Evolutionary conservation across 2,113 vertebrate species (phyloP).

Genomic region (Chaenocephalus aceratus): DNA sequence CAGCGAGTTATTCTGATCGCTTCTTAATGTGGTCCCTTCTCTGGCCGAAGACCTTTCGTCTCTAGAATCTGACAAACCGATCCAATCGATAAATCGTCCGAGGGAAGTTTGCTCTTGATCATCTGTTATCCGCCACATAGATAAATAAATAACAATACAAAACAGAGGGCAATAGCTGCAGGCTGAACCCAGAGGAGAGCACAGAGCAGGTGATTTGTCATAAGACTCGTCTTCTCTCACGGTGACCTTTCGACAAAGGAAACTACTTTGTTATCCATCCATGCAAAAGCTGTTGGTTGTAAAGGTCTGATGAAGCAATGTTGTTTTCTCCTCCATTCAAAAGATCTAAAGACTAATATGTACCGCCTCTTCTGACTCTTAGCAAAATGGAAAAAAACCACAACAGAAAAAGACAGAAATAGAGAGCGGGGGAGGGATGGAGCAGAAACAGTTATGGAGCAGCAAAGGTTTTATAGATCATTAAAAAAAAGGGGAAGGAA

Average conservation of each 20-base stretch:
- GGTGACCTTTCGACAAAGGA: conserved; percentile 56
- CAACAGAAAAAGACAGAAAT: neutral
- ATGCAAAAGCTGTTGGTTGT: conserved; percentile 18
- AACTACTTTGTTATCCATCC: conserved; percentile 32
- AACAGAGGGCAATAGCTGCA: conserved; percentile 28
- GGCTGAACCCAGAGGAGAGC: conserved; percentile 53
- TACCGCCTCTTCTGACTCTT: neutral
- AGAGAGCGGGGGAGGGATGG: neutral
- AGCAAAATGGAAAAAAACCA: neutral
- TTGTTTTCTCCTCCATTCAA: conserved; percentile 8
- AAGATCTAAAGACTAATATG: conserved; percentile 29
- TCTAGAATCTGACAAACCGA: conserved; percentile 29
- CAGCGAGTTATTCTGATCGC: conserved; percentile 32
- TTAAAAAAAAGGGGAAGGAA: no score
- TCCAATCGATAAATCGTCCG: conserved; percentile 57
- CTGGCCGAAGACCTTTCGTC: conserved; percentile 6
- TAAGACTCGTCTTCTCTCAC: conserved; percentile 42
- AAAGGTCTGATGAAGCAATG: conserved; percentile 25
- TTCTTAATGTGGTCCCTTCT: conserved; percentile 14
- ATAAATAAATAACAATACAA: conserved; percentile 15
- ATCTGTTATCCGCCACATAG: conserved; percentile 46
- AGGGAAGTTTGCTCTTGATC: conserved; percentile 38
- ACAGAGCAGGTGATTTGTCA: conserved; percentile 66
- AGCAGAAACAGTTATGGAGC: accelerated
- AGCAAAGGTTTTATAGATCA: no score